These are phyloP conservation scores for Ctenoplectra terminalis DNA, from an alignment of 1,140 invertebrate species.

Conservation along the genomic window DNA sequence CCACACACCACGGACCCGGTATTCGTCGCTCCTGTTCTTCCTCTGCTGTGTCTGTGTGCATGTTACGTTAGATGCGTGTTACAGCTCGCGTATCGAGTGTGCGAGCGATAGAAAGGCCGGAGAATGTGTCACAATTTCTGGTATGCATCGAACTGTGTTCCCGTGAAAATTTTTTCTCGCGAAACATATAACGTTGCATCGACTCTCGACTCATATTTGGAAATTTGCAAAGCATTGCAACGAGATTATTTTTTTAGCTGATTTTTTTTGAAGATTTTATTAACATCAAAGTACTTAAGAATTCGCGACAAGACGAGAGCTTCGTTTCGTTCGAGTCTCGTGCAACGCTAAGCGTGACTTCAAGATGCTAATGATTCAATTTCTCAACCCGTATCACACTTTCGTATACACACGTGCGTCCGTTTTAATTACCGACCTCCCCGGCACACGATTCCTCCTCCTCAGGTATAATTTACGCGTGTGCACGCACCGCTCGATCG, in stretches of 20 bases:
- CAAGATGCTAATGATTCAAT: slow-evolving; percentile 26
- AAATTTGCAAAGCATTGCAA: too few relatives aligned
- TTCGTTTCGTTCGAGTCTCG: neutral
- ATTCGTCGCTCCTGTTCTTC: slow-evolving; percentile 42
- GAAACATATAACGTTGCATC: slow-evolving; percentile 3
- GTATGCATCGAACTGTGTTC: neutral
- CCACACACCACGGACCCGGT: slow-evolving; percentile 67
- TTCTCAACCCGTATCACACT: neutral
- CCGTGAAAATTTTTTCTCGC: neutral
- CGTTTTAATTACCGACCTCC: slow-evolving; percentile 33
- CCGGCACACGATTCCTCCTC: neutral
- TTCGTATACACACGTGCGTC: neutral
- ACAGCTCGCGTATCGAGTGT: slow-evolving; percentile 15
- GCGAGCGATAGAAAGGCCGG: neutral
- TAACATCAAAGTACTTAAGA: too few relatives aligned
- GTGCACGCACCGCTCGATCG: slow-evolving; percentile 38
- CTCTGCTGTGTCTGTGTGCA: neutral
- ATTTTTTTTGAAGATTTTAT: too few relatives aligned
- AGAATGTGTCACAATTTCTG: slow-evolving; percentile 34
- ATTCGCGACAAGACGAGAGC: too few relatives aligned
- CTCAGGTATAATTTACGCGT: slow-evolving; percentile 21
- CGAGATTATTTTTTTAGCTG: too few relatives aligned
- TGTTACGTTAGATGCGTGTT: neutral
- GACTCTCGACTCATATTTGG: too few relatives aligned
- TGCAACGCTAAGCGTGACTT: neutral